Evolutionary conservation across 2,797 vertebrate species (phyloP).

Genomic region (Triplophysa bombifrons): DNA sequence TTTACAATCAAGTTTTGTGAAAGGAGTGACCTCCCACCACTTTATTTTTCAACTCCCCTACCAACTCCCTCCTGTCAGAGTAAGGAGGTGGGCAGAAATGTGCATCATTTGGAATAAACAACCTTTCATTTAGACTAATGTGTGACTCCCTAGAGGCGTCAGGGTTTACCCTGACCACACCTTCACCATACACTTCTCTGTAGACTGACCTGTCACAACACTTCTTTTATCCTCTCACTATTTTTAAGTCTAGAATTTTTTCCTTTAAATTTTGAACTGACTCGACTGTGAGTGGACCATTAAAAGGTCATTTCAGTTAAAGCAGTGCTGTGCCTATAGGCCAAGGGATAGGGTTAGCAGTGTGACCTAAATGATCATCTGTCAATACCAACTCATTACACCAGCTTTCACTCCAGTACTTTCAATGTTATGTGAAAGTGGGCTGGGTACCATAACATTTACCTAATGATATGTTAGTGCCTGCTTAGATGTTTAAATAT

Average conservation of each 20-base stretch:
- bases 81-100: not conserved
- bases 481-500: too few species aligned
- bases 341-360: not conserved
- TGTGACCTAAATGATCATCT: constrained; percentile 46
- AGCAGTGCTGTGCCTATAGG: not conserved
- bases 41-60: not conserved
- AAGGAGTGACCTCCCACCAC: not conserved
- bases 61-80: constrained; percentile 20
- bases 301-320: constrained; percentile 9
- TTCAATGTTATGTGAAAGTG: not conserved
- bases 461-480: not conserved
- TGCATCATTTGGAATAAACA: constrained; percentile 47
- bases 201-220: not conserved
- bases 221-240: not conserved
- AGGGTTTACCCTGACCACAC: constrained; percentile 12
- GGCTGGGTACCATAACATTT: constrained; percentile 8
- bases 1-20: too few species aligned
- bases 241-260: not conserved
- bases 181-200: constrained; percentile 15
- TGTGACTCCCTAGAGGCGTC: constrained; percentile 37
- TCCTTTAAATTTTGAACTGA: not conserved
- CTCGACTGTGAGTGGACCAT: constrained; percentile 7
- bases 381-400: constrained; percentile 49
- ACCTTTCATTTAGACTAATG: constrained; percentile 48
- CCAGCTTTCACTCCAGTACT: constrained; percentile 22